phyloP scores from a whole-genome alignment of 2,888 invertebrate species.

The Erynnis tages region DNA sequence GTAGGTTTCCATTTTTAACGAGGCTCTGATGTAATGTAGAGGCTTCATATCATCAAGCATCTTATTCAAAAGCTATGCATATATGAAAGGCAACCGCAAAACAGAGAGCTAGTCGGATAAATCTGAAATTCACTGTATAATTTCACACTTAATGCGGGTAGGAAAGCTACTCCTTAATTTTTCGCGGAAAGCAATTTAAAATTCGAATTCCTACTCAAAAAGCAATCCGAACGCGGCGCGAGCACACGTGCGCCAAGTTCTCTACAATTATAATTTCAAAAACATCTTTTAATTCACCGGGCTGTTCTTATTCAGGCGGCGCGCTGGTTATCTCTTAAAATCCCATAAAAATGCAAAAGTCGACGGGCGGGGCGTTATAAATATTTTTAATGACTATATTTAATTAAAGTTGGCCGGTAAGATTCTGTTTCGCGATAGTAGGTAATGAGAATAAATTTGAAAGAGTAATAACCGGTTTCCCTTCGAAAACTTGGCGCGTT shows the following conservation, averaged over 20 bases:
- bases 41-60: conserved; percentile 2
- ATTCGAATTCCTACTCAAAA: conserved; percentile 24
- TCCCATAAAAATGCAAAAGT: conserved; percentile 71
- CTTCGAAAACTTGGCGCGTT: conserved; percentile 25
- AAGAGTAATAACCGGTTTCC: conserved; percentile 32
- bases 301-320: conserved; percentile 40
- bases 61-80: conserved; percentile 23
- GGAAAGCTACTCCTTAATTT: conserved; percentile 20
- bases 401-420: conserved; percentile 56
- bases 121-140: conserved; percentile 27
- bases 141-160: conserved; percentile 25
- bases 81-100: conserved; percentile 21
- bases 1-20: conserved; percentile 8
- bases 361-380: conserved; percentile 57
- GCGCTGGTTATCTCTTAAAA: conserved; percentile 50
- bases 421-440: conserved; percentile 45
- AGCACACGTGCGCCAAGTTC: conserved; percentile 29
- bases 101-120: conserved; percentile 14
- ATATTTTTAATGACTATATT: conserved; percentile 75
- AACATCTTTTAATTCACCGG: conserved; percentile 35
- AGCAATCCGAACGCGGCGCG: conserved; percentile 17
- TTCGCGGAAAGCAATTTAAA: conserved; percentile 26
- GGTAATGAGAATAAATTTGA: conserved; percentile 42
- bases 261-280: conserved; percentile 36
- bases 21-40: conserved; percentile 7